A percentile compares a stretch with the other conserved stretches of the same genome.
phyloP scores from a whole-genome alignment of 2,888 invertebrate genomes.

The Drymonia ruficornis region DNA sequence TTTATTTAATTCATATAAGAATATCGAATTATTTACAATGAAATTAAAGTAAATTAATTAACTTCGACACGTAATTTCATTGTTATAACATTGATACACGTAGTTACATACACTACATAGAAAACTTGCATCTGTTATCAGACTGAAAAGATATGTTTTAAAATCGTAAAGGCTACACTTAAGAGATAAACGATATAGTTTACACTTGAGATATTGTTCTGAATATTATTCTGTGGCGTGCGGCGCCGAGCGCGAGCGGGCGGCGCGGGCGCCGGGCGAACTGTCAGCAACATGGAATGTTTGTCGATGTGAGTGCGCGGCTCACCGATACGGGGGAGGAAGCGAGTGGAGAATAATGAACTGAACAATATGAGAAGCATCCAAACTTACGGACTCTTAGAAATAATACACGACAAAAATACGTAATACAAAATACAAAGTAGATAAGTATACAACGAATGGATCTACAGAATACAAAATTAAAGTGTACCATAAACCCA shows the following conservation, averaged over 20 bases:
- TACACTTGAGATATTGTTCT: conserved; percentile 75
- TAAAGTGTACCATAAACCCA: conserved; percentile 79
- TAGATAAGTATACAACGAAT: conserved; percentile 59
- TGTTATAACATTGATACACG: conserved; percentile 78
- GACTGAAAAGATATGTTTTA: conserved; percentile 80
- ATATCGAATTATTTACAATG: conserved; percentile 84
- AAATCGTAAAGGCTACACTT: conserved; percentile 75
- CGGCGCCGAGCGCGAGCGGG: conserved; percentile 10
- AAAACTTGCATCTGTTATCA: conserved; percentile 82
- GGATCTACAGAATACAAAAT: conserved; percentile 78
- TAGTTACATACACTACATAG: conserved; percentile 80
- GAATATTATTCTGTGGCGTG: conserved; percentile 62
- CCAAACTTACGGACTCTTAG: conserved; percentile 65
- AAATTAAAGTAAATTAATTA: conserved; percentile 77
- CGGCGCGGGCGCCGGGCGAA: conserved; percentile 33
- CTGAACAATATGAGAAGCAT: conserved; percentile 76
- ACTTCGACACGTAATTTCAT: conserved; percentile 77
- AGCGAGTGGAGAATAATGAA: conserved; percentile 61
- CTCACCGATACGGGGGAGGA: conserved; percentile 25
- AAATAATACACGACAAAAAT: conserved; percentile 71
- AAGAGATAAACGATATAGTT: conserved; percentile 74
- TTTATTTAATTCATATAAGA: conserved; percentile 82
- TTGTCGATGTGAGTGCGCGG: conserved; percentile 56
- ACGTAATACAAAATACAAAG: conserved; percentile 74
- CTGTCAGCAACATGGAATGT: conserved; percentile 79